Conservation (phyloP, 2,888 invertebrate genomes). For the Volucella inflata region DNA sequence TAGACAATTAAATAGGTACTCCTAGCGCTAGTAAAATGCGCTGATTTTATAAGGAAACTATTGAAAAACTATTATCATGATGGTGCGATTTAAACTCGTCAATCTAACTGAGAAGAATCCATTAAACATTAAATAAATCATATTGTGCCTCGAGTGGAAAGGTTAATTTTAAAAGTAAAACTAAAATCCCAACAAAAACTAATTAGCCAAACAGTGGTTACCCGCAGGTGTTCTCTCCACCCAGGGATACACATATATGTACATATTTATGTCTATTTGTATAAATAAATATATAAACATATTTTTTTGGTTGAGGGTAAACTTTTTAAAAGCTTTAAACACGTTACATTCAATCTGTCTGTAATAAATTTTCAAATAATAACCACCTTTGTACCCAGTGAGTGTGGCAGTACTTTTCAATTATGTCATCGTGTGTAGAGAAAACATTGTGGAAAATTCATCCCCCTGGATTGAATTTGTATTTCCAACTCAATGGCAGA, state of each 20-base stretch:
- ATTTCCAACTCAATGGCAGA: constrained; percentile 2
- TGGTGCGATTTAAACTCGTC: no score
- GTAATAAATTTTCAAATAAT: constrained; percentile 57
- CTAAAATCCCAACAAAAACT: constrained; percentile 4
- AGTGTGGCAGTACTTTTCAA: constrained; percentile 33
- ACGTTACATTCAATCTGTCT: constrained; percentile 53
- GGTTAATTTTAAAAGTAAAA: not conserved
- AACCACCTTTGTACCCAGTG: constrained; percentile 23
- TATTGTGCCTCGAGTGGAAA: not conserved
- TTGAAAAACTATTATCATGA: no score
- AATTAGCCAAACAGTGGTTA: not conserved
- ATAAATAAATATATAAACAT: not conserved
- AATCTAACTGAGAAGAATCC: not conserved
- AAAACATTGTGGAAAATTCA: constrained; percentile 19
- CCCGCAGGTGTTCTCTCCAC: not conserved
- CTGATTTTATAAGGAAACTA: no score
- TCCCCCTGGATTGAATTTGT: not conserved
- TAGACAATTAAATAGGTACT: no score
- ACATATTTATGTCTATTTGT: not conserved
- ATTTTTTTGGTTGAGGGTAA: not conserved
- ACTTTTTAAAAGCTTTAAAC: constrained; percentile 23
- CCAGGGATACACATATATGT: not conserved
- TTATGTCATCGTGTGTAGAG: constrained; percentile 56
- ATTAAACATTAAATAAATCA: not conserved
- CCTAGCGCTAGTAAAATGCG: no score